Evolutionary conservation across 1,140 invertebrate species (phyloP).

Genomic region (Probaryconus sp.): DNA sequence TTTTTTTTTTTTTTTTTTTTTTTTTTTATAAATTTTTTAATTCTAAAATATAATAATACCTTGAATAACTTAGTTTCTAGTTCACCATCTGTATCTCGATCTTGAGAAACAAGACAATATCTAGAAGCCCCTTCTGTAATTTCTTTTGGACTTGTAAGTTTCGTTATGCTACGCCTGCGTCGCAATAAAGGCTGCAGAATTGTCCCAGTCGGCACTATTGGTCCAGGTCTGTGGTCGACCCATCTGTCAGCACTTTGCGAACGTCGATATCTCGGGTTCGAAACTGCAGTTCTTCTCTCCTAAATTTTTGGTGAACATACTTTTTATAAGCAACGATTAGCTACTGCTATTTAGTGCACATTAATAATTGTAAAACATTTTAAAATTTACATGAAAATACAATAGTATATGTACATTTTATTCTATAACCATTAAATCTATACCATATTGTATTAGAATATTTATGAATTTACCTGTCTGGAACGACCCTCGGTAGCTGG

Average conservation of each 20-base stretch:
- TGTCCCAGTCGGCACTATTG: constrained; percentile 87
- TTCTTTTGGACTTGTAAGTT: constrained; percentile 82
- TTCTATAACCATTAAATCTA: too few relatives aligned
- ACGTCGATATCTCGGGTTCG: constrained; percentile 85
- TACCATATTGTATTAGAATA: too few relatives aligned
- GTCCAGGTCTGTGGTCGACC: constrained; percentile 92
- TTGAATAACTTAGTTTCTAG: constrained; percentile 96
- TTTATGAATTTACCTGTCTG: constrained; percentile 65
- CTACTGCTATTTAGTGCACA: neutral
- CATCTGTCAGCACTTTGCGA: constrained; percentile 90
- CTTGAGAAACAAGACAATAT: constrained; percentile 95
- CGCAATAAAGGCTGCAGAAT: constrained; percentile 91
- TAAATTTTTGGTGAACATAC: constrained; percentile 31
- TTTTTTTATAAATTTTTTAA: too few relatives aligned
- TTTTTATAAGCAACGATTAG: constrained; percentile 39
- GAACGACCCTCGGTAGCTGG: constrained; percentile 64
- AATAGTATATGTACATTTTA: too few relatives aligned
- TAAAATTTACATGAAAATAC: neutral
- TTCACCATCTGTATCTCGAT: constrained; percentile 93
- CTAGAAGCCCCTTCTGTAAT: constrained; percentile 83
- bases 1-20: too few relatives aligned
- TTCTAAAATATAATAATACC: constrained; percentile 80
- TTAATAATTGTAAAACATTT: constrained; percentile 9
- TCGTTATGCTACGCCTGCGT: constrained; percentile 90
- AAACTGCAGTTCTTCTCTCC: constrained; percentile 78